Conservation (phyloP, 2,888 invertebrate genomes). For the Calliopum simillimum region DNA sequence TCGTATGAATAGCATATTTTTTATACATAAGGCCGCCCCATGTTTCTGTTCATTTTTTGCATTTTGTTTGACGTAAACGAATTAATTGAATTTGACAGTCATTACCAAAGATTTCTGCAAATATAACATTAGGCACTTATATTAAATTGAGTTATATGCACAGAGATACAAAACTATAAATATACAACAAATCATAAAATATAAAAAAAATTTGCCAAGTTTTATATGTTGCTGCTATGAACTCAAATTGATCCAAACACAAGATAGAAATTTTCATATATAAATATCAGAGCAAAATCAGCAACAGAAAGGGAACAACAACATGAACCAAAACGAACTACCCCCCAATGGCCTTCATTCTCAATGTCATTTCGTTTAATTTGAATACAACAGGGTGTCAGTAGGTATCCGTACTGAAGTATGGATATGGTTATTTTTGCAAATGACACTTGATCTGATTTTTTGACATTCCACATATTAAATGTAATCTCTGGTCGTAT, state of each 20-base stretch:
- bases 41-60: too few species aligned
- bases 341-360: slow-evolving; percentile 31
- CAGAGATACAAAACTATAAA: too few species aligned
- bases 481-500: background rate
- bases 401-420: background rate
- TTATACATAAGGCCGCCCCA: too few species aligned
- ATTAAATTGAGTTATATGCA: too few species aligned
- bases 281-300: background rate
- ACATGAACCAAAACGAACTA: background rate
- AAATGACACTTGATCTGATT: slow-evolving; percentile 31
- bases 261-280: background rate
- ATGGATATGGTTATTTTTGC: slow-evolving; percentile 16
- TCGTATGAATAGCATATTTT: too few species aligned
- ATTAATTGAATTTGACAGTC: too few species aligned
- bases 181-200: too few species aligned
- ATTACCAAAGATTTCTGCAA: too few species aligned
- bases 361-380: slow-evolving; percentile 32
- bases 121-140: too few species aligned
- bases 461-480: slow-evolving; percentile 19
- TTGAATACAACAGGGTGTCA: slow-evolving; percentile 14
- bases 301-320: background rate
- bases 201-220: too few species aligned
- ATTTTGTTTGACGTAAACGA: too few species aligned
- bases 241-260: slow-evolving; percentile 22
- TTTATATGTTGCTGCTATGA: background rate